Evolutionary conservation across 2,113 vertebrate genomes (phyloP).

Genomic region (Perccottus glenii): DNA sequence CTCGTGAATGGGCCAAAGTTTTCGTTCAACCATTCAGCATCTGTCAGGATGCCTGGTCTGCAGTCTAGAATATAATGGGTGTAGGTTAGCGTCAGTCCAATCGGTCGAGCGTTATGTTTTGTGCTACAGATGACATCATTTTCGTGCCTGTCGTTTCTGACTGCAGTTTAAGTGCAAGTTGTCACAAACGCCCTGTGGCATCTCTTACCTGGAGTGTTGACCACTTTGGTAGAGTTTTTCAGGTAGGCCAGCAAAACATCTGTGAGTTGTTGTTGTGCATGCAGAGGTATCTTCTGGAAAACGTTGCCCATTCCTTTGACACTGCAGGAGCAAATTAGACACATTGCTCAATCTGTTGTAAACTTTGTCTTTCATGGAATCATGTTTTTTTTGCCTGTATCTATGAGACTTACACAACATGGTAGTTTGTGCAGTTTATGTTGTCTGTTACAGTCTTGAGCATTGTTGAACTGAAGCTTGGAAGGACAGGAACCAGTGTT

Average conservation of each 20-base stretch:
- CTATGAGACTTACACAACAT: constrained; percentile 31
- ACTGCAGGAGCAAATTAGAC: constrained; percentile 1
- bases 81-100: background rate
- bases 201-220: constrained; percentile 15
- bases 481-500: constrained; percentile 38
- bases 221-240: background rate
- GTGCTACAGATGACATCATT: too few species aligned
- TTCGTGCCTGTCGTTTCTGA: too few species aligned
- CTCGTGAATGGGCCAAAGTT: constrained; percentile 35
- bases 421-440: constrained; percentile 45
- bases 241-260: constrained; percentile 23
- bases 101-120: too few species aligned
- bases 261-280: background rate
- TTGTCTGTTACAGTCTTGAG: constrained; percentile 24
- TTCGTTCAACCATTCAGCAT: constrained; percentile 19
- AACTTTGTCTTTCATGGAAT: background rate
- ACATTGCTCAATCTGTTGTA: background rate
- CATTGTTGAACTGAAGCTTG: constrained; percentile 47
- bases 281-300: background rate
- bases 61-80: background rate
- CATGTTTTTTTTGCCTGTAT: background rate
- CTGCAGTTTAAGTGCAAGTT: too few species aligned
- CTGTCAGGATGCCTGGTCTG: background rate
- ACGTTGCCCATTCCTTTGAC: constrained; percentile 20
- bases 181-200: too few species aligned